These are phyloP conservation scores for Poecilia gillii DNA, from an alignment of 2,797 vertebrate species.

Conservation along the genomic window DNA sequence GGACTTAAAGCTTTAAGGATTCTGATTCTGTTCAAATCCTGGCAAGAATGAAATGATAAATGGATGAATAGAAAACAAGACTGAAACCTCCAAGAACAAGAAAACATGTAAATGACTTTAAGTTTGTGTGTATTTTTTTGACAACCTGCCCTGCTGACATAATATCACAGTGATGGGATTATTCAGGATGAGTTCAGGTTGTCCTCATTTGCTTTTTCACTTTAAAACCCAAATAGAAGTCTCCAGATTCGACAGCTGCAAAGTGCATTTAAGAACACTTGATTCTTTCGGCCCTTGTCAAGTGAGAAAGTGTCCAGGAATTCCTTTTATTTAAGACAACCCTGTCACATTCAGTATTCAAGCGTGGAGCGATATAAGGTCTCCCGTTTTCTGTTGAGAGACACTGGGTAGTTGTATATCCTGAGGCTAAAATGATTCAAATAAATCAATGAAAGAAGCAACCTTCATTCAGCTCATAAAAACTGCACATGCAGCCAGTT, in stretches of 20 bases:
- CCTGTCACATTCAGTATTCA: background rate
- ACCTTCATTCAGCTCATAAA: constrained; percentile 8
- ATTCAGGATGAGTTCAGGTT: background rate
- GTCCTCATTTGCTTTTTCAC: background rate
- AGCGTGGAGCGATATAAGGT: background rate
- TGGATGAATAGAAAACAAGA: background rate
- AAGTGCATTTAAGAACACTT: background rate
- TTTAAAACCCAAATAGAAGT: background rate
- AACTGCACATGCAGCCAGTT: constrained; percentile 1
- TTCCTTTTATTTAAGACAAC: background rate
- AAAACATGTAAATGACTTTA: background rate
- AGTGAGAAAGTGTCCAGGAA: background rate
- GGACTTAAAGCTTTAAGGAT: background rate
- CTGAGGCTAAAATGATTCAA: constrained; percentile 1
- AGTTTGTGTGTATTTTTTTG: background rate
- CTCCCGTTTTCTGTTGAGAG: background rate
- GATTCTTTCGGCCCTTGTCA: background rate
- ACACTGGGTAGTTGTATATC: background rate
- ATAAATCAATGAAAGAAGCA: constrained; percentile 10
- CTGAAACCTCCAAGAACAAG: background rate
- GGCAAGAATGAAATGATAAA: background rate
- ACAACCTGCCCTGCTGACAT: background rate
- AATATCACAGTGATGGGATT: background rate
- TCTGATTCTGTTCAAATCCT: background rate
- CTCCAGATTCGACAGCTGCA: background rate